Percentiles rank a stretch among this genome's conserved stretches.
phyloP scores from a whole-genome alignment of 2,888 invertebrate genomes.

The Neria commutata region DNA sequence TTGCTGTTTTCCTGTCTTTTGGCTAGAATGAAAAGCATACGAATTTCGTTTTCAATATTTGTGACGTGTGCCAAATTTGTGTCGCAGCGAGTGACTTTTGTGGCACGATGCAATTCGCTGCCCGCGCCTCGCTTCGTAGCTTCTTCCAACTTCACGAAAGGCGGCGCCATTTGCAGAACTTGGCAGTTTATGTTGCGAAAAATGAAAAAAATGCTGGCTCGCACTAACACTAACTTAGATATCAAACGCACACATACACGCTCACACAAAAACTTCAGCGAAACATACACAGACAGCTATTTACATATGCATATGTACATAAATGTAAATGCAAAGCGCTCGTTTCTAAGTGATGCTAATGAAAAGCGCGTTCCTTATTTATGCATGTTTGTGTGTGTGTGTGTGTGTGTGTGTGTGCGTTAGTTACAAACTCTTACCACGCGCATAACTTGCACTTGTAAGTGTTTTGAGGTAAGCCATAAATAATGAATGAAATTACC shows the following conservation, averaged over 20 bases:
- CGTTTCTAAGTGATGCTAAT: not conserved
- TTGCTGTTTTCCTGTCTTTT: too few relatives aligned
- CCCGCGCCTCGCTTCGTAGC: not conserved
- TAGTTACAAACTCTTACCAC: not conserved
- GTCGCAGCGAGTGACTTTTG: not conserved
- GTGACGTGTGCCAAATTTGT: not conserved
- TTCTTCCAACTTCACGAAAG: not conserved
- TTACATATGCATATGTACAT: not conserved
- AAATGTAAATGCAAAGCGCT: not conserved
- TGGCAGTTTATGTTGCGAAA: not conserved
- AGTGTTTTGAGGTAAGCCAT: slow-evolving; percentile 54
- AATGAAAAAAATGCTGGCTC: too few relatives aligned
- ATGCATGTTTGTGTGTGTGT: not conserved
- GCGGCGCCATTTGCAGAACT: not conserved
- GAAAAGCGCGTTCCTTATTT: too few relatives aligned
- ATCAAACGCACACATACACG: slow-evolving; percentile 23
- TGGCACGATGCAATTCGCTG: not conserved
- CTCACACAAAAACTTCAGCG: slow-evolving; percentile 14
- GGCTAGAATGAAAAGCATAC: too few relatives aligned
- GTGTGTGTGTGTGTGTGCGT: not conserved
- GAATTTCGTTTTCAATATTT: not conserved
- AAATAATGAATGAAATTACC: slow-evolving; percentile 59
- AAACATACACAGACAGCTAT: too few relatives aligned
- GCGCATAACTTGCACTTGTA: slow-evolving; percentile 28
- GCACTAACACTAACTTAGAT: slow-evolving; percentile 6